Evolutionary conservation across 2,797 vertebrate genomes (phyloP), one percentile per base, ranked within the genome.

Genomic region (Chlorospingus semifuscus): DNA sequence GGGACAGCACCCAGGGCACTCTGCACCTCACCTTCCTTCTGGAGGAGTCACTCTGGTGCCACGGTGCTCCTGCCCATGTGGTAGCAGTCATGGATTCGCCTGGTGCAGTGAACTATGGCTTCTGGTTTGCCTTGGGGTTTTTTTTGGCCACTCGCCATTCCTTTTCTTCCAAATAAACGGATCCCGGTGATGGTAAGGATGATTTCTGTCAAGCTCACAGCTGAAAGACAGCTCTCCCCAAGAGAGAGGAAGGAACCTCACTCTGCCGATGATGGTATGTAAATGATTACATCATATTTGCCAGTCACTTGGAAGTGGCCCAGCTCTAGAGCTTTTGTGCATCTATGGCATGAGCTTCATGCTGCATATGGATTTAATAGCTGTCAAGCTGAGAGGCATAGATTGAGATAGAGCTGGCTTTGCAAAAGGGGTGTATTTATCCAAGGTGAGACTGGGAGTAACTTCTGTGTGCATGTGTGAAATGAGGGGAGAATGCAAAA

Each of bases 251-350:
- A 94, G 95, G 93, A 94, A 92, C 93, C 90, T 93, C 50, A 53
- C 87, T 91, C 85, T 74, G 79, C 49, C 2, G 27, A 44, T 91
- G 93, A 76, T 93, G 90, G 90, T 94, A 90, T 95, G 96, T 94
- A 95, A 96, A 95, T 91, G 63, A 88, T 96, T 87, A 88, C 93
- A 88, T 91, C 83, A 55, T 95, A 80, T 83, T 87, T 92, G 72
- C 93, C 92, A 87, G 75, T 83, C 21, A 9, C 85, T 93, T 89
- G 80, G 90, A 95, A 86, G 81, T 87, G 87, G 90, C 94, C 95
- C 91, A 89, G 78, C 81, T 95, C 68, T 70, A 41, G 80, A 92
- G 93, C 95, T 93, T 91, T 89, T 69, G 83, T 63, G 59, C 87
- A 69, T 92, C 90, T 64, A 59, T 93, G 87, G 76, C 91, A 65